phyloP scores from a whole-genome alignment of 2,113 vertebrate genomes.

The Proteles cristata region DNA sequence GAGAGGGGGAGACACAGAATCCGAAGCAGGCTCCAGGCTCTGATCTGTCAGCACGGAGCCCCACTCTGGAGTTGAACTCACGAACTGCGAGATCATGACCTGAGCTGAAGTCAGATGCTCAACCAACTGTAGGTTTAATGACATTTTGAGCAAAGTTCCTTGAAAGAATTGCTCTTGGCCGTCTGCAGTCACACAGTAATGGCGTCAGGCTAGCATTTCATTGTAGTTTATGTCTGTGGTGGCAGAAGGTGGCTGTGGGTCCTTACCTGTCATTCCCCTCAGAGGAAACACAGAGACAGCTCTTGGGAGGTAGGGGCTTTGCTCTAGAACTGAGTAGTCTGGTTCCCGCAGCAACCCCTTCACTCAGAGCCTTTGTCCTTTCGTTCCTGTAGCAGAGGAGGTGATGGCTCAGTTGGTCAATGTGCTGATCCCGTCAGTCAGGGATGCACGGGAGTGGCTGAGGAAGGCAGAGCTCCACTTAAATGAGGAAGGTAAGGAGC shows the following conservation, averaged over 20 bases:
- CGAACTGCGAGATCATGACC: no score
- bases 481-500: constrained; percentile 83
- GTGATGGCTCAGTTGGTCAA: constrained; percentile 73
- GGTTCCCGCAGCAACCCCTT: not conserved
- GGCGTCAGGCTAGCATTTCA: not conserved
- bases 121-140: not conserved
- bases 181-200: not conserved
- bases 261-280: not conserved
- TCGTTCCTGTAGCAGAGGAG: constrained; percentile 83
- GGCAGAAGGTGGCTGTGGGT: not conserved
- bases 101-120: no score
- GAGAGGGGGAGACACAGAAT: no score
- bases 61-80: no score
- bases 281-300: not conserved
- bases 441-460: constrained; percentile 80
- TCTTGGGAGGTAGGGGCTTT: not conserved
- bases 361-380: constrained; percentile 46
- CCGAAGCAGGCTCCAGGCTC: no score
- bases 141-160: not conserved
- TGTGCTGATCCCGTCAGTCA: constrained; percentile 70
- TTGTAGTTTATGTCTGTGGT: not conserved
- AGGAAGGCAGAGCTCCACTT: constrained; percentile 78
- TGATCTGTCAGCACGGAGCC: no score
- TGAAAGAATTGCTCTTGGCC: not conserved
- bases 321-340: not conserved